These are phyloP conservation scores for Chaenocephalus aceratus DNA, from an alignment of 2,113 vertebrate genomes.

Conservation along the genomic window DNA sequence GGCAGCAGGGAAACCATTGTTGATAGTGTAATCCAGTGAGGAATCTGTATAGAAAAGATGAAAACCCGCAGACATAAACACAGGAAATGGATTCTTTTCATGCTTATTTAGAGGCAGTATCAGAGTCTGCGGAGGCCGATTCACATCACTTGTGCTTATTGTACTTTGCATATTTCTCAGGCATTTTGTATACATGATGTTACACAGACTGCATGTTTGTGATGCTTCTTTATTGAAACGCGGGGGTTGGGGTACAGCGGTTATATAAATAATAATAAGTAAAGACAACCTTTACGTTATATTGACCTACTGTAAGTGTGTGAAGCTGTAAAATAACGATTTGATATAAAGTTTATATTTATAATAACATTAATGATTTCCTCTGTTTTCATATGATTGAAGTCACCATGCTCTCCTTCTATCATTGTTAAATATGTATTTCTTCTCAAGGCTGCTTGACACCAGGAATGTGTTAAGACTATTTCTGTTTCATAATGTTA, in stretches of 20 bases:
- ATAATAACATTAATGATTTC: background rate
- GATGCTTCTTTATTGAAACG: background rate
- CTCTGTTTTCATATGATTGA: background rate
- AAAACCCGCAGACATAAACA: constrained; percentile 54
- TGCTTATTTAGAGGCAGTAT: constrained; percentile 52
- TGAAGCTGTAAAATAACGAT: background rate
- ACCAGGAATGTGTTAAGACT: constrained; percentile 69
- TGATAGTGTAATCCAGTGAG: constrained; percentile 31
- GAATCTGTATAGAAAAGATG: constrained; percentile 20
- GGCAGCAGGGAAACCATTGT: constrained; percentile 27
- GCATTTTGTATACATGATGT: constrained; percentile 11
- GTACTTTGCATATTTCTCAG: constrained; percentile 59
- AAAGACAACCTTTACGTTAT: rapidly evolving
- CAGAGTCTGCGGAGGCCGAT: constrained; percentile 32
- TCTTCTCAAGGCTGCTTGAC: constrained; percentile 49
- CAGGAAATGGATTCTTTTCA: constrained; percentile 62
- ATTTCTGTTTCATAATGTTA: constrained; percentile 76
- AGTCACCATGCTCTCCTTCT: background rate
- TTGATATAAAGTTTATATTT: background rate
- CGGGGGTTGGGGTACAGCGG: background rate
- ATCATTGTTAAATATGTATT: constrained; percentile 36
- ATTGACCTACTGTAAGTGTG: constrained; percentile 8
- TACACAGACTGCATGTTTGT: constrained; percentile 11
- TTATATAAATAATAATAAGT: background rate
- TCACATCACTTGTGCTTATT: constrained; percentile 22